Conservation (phyloP, 2,113 vertebrate species). For the Sinosuthora webbiana region DNA sequence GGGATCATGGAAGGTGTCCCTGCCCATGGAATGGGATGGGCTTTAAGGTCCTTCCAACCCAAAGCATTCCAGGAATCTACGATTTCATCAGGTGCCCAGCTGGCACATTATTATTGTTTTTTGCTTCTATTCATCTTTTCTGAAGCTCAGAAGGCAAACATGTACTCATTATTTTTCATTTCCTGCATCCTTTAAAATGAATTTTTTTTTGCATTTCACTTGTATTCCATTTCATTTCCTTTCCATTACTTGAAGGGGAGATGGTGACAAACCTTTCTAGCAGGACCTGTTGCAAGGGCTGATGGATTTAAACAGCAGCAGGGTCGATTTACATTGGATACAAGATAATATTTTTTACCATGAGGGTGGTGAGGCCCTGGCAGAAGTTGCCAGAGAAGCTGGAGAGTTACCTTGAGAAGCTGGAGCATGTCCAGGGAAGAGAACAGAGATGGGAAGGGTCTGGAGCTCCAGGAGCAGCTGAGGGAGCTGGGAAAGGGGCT, state of each 20-base stretch:
- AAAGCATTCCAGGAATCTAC: neutral
- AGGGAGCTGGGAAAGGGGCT: neutral
- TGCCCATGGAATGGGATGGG: neutral
- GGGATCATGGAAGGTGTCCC: neutral
- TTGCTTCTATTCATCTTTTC: neutral
- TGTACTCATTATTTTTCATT: neutral
- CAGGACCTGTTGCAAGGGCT: neutral
- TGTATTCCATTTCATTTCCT: neutral
- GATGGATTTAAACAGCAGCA: neutral
- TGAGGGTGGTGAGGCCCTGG: neutral
- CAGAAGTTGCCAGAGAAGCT: neutral
- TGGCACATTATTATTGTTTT: neutral
- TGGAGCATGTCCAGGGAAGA: rapidly evolving
- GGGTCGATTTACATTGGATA: neutral
- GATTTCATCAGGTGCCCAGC: neutral
- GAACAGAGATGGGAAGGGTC: rapidly evolving
- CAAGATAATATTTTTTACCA: neutral
- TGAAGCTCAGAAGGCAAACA: neutral
- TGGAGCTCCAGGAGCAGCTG: neutral
- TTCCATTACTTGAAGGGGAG: neutral
- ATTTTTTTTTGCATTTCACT: neutral
- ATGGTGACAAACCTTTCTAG: neutral
- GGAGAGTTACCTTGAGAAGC: neutral
- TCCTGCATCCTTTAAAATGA: neutral
- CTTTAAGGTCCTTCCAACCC: neutral